Conservation (phyloP, 2,797 vertebrate genomes). For the Monodelphis domestica region DNA sequence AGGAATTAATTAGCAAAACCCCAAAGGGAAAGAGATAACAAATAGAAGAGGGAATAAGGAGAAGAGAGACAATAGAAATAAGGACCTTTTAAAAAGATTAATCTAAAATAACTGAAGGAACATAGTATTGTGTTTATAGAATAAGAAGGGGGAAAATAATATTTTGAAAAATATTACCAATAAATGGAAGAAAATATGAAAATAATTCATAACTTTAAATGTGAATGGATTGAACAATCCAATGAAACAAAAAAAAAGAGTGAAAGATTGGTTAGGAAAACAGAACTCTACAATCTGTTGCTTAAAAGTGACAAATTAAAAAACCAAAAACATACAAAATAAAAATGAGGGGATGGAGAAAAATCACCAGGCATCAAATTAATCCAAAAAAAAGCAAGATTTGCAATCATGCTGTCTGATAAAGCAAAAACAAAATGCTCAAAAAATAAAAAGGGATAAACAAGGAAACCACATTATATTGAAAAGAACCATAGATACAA, state of each 20-base stretch:
- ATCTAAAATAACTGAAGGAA: no score
- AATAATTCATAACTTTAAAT: not conserved
- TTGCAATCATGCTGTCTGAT: not conserved
- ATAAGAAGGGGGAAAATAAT: no score
- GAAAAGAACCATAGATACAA: not conserved
- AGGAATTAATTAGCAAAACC: no score
- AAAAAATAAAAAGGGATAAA: not conserved
- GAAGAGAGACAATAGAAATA: no score
- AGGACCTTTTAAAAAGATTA: no score
- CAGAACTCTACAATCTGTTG: not conserved
- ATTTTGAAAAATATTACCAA: no score
- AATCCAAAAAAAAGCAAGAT: not conserved
- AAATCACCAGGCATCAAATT: not conserved
- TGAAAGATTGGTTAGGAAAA: not conserved
- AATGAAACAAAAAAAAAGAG: not conserved
- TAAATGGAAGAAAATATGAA: no score
- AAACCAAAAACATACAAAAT: not conserved
- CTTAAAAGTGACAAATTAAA: not conserved
- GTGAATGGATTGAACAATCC: not conserved
- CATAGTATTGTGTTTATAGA: no score
- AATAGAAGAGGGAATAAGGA: no score
- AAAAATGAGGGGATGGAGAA: not conserved
- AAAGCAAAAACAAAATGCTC: not conserved
- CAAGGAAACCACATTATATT: not conserved
- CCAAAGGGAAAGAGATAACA: no score